Evolutionary conservation across 1,140 invertebrate genomes (phyloP).

Genomic region (Chironomus striatipennis): DNA sequence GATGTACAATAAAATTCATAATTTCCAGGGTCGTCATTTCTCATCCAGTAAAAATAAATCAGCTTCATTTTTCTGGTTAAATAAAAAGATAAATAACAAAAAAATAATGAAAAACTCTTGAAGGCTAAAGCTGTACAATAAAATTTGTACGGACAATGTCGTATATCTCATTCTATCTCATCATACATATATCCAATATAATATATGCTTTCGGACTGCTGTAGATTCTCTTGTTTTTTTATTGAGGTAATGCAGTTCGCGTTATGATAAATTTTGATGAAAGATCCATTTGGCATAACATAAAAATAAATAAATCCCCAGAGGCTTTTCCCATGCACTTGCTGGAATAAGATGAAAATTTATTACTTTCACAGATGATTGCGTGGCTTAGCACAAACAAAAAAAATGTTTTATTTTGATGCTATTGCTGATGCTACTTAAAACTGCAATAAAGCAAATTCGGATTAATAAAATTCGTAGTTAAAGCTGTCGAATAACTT

Average conservation of each 20-base stretch:
- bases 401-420: not conserved
- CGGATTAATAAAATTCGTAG: too few relatives aligned
- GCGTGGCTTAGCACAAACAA: not conserved
- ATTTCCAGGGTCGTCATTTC: too few relatives aligned
- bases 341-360: slow-evolving; percentile 14
- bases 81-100: too few relatives aligned
- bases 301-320: not conserved
- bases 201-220: not conserved
- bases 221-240: not conserved
- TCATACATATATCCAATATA: not conserved
- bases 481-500: too few relatives aligned
- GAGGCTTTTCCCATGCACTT: not conserved
- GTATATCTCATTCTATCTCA: not conserved
- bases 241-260: slow-evolving; percentile 12
- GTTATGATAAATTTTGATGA: slow-evolving; percentile 3
- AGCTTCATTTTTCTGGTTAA: too few relatives aligned
- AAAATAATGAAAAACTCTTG: too few relatives aligned
- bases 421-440: too few relatives aligned
- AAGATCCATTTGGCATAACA: slow-evolving; percentile 1
- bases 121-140: too few relatives aligned
- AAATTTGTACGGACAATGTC: too few relatives aligned
- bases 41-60: too few relatives aligned
- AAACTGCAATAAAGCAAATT: too few relatives aligned
- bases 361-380: slow-evolving; percentile 8
- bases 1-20: too few relatives aligned